Conservation (phyloP, 2,113 vertebrate genomes). For the Scopus umbretta region DNA sequence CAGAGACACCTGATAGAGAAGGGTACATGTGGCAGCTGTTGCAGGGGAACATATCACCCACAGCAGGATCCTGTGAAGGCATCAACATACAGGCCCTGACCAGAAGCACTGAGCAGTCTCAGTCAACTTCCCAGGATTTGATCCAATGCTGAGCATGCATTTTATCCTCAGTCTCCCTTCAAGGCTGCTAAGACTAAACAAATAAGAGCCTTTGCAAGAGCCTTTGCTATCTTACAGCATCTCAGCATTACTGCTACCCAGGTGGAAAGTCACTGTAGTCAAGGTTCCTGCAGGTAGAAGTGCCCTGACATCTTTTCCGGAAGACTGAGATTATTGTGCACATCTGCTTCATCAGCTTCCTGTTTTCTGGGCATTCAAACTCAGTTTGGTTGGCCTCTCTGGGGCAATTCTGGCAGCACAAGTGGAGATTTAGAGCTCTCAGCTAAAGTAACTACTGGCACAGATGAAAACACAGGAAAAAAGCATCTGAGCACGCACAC, state of each 20-base stretch:
- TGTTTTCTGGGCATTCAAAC: not conserved
- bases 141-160: not conserved
- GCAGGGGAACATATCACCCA: not conserved
- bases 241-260: not conserved
- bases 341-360: not conserved
- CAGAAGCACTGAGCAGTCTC: not conserved
- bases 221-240: not conserved
- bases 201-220: not conserved
- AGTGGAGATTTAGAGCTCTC: not conserved
- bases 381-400: not conserved
- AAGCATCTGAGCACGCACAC: not conserved
- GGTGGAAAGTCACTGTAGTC: not conserved
- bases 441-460: not conserved
- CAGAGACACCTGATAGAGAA: not conserved
- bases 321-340: not conserved
- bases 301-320: not conserved
- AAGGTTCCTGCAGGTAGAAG: not conserved
- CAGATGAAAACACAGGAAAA: not conserved
- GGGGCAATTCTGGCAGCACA: not conserved
- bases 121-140: not conserved
- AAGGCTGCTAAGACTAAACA: not conserved
- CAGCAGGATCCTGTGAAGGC: not conserved
- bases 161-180: not conserved
- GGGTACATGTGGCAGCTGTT: not conserved
- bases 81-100: not conserved